These are phyloP conservation scores for Merodon equestris DNA, from an alignment of 2,888 invertebrate species.

Conservation along the genomic window DNA sequence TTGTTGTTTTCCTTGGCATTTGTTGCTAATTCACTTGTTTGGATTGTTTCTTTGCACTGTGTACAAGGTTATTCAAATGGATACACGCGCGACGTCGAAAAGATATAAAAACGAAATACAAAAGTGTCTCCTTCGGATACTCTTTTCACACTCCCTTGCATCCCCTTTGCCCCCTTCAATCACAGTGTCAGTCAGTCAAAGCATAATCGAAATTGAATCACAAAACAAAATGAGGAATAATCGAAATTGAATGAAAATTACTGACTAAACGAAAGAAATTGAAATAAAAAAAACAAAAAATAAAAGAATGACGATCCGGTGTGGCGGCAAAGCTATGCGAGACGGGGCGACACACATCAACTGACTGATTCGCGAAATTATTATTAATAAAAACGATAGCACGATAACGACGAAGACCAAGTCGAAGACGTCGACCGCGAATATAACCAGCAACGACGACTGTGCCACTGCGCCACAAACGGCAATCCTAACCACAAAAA, in stretches of 20 bases:
- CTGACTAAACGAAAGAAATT: slow-evolving; percentile 25
- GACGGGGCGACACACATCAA: slow-evolving; percentile 60
- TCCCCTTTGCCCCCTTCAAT: not conserved
- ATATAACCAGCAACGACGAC: slow-evolving; percentile 24
- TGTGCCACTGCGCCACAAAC: not conserved
- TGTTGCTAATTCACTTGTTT: slow-evolving; percentile 61
- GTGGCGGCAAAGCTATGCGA: slow-evolving; percentile 49
- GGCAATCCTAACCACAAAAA: no score
- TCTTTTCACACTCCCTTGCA: slow-evolving; percentile 1
- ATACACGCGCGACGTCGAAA: slow-evolving; percentile 55
- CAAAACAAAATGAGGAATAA: slow-evolving; percentile 18
- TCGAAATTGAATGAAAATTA: slow-evolving; percentile 59
- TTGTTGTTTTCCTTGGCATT: slow-evolving; percentile 38
- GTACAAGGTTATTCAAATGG: slow-evolving; percentile 64
- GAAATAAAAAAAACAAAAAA: no score
- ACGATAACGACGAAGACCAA: slow-evolving; percentile 37
- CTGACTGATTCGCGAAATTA: slow-evolving; percentile 66
- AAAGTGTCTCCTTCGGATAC: slow-evolving; percentile 12
- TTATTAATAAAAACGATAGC: slow-evolving; percentile 64
- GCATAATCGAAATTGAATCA: slow-evolving; percentile 46
- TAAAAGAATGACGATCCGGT: not conserved
- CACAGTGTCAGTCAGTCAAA: no score
- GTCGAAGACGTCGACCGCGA: slow-evolving; percentile 50
- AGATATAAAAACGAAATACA: slow-evolving; percentile 24
- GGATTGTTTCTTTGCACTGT: slow-evolving; percentile 50